phyloP scores from a whole-genome alignment of 2,888 invertebrate genomes.

The Chymomyza procnemis region DNA sequence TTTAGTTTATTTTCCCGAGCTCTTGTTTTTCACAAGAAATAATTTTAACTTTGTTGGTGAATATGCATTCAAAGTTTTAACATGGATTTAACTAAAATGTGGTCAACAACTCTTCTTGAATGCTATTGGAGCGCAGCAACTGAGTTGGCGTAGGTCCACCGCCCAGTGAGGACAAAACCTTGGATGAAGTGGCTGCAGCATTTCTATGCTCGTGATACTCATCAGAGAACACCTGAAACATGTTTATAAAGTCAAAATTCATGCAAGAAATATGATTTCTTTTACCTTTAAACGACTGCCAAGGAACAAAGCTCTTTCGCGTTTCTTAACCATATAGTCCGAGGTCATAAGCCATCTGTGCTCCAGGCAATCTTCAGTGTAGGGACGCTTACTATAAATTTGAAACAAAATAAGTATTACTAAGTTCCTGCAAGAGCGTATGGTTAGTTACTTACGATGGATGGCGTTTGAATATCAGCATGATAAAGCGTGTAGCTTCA shows the following conservation, averaged over 20 bases:
- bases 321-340: conserved; percentile 94
- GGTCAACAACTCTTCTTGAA: conserved; percentile 89
- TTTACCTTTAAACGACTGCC: conserved; percentile 88
- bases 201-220: conserved; percentile 87
- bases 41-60: conserved; percentile 26
- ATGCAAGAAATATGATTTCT: neutral
- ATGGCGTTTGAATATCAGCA: conserved; percentile 95
- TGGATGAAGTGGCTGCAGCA: conserved; percentile 82
- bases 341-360: conserved; percentile 96
- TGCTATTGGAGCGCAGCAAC: conserved; percentile 88
- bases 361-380: conserved; percentile 95
- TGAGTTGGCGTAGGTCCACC: conserved; percentile 81
- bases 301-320: conserved; percentile 92
- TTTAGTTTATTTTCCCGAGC: conserved; percentile 30
- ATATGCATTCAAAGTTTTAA: conserved; percentile 5
- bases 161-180: conserved; percentile 81
- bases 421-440: neutral
- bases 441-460: conserved; percentile 84
- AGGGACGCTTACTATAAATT: conserved; percentile 90
- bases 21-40: conserved; percentile 29
- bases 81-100: conserved; percentile 63
- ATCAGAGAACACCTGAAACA: conserved; percentile 85
- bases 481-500: conserved; percentile 94
- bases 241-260: neutral
- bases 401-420: neutral